A percentile compares a stretch with the other conserved stretches of the same genome.
phyloP scores from a whole-genome alignment of 2,888 invertebrate species.

The Cheilosia pagana region DNA sequence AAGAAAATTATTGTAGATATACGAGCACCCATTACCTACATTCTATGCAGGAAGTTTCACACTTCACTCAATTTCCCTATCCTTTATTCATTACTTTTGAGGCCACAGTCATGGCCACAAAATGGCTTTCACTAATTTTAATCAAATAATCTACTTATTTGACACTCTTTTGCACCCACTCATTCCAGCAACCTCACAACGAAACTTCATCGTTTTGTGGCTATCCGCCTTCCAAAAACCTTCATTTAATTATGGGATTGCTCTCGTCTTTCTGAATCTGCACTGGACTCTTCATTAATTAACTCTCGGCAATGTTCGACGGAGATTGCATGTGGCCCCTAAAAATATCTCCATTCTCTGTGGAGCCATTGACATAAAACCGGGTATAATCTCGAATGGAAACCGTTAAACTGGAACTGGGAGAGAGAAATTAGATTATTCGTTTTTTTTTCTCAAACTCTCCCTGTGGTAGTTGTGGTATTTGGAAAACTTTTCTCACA shows the following conservation, averaged over 20 bases:
- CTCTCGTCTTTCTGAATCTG: neutral
- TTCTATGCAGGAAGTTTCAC: neutral
- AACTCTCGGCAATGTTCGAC: slow-evolving; percentile 56
- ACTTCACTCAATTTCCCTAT: slow-evolving; percentile 24
- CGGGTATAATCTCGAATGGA: slow-evolving; percentile 61
- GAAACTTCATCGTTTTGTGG: slow-evolving; percentile 62
- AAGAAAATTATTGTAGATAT: no score
- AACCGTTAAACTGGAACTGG: slow-evolving; percentile 56
- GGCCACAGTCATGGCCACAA: slow-evolving; percentile 35
- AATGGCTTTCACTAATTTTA: slow-evolving; percentile 36
- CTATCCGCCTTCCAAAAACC: slow-evolving; percentile 32
- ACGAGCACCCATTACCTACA: no score
- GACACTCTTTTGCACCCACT: slow-evolving; percentile 13
- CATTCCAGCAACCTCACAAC: neutral
- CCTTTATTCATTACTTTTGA: neutral
- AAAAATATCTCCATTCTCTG: slow-evolving; percentile 52
- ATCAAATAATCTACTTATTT: slow-evolving; percentile 48
- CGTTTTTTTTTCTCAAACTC: slow-evolving; percentile 15
- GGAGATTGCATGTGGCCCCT: slow-evolving; percentile 17
- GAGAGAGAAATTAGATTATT: slow-evolving; percentile 59
- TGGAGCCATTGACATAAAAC: slow-evolving; percentile 54
- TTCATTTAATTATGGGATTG: slow-evolving; percentile 45
- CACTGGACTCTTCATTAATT: slow-evolving; percentile 58
- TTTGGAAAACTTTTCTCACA: slow-evolving; percentile 25
- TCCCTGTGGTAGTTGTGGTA: neutral